Base-by-base conservation (phyloP, 2,888 invertebrate species). In the Epirrhoe alternata region DNA sequence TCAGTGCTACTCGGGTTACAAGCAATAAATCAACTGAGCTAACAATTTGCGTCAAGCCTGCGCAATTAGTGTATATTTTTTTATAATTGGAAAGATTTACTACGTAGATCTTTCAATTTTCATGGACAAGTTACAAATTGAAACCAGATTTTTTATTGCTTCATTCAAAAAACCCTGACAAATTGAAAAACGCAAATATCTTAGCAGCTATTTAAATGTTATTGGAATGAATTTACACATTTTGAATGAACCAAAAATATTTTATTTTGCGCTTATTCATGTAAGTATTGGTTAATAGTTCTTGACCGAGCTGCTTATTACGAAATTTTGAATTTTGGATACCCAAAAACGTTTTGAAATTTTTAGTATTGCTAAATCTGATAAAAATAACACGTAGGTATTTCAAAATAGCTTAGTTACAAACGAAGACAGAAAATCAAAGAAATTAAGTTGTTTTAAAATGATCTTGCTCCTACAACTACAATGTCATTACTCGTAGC, bases 41-140 rank as follows among this genome's bases (percentile, higher is more conserved):
- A 78, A 78, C 75, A 76, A 74, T 78, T 78, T 73, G 73, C 74
- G 72, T 77, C 74, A 72, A 68, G 71, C 71, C 66, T 35, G 38
- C 72, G 70, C 79, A 80, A 83, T 84, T 80, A 77, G 75, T 77
- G 83, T 79, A 69, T 73, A 78, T 79, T 62, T 77, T 79, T 77
- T 75, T 75, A 74, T 77, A 77, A 81, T 80, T 73, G 72, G 7
- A 24, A 50, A 67, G 69, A 77, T 75, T 77, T 75, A 75, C 12
- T 76, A 70, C 62, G 33, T n/a, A 52, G 24, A 47, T 49, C 24
- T 51, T 54, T 31, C 42, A 45, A 42, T 52, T 45, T 45, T 10
- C 14, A 33, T 31, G 31, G 14, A 31, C 24, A 10, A 42, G 38
- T 50, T 2, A 50, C 10, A 30, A 50, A 30, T 50, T 7, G 24